phyloP scores from a whole-genome alignment of 2,888 invertebrate species.

The Andrena minutula region DNA sequence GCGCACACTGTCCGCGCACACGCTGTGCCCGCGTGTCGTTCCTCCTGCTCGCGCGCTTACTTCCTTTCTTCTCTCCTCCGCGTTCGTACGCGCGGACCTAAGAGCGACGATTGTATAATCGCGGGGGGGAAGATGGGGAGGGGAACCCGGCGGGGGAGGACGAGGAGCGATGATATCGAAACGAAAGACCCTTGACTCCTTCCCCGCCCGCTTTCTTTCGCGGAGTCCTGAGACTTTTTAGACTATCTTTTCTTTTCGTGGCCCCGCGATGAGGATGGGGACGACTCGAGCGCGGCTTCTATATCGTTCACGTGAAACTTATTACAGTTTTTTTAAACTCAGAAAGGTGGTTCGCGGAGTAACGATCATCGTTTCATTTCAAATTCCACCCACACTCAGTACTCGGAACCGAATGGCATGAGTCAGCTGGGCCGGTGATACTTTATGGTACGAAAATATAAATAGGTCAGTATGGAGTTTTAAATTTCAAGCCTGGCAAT shows the following conservation, averaged over 20 bases:
- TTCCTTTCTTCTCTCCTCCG: no score
- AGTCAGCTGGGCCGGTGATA: no score
- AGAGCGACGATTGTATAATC: conserved; percentile 76
- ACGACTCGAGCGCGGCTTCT: background rate
- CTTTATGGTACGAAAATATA: no score
- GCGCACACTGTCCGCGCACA: conserved; percentile 65
- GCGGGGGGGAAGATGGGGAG: conserved; percentile 52
- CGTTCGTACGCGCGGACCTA: conserved; percentile 30
- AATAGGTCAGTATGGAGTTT: background rate
- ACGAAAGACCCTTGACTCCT: conserved; percentile 67
- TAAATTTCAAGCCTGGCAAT: conserved; percentile 19
- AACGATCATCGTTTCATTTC: no score
- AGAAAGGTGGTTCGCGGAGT: no score
- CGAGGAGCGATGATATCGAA: conserved; percentile 71
- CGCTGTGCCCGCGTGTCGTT: conserved; percentile 57
- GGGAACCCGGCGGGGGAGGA: conserved; percentile 40
- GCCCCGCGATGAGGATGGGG: background rate
- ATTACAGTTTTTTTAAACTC: no score
- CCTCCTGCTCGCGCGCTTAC: conserved; percentile 17
- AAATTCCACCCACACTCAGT: no score
- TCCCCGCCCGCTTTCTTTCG: conserved; percentile 39
- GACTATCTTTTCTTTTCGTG: conserved; percentile 24
- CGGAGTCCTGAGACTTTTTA: conserved; percentile 54
- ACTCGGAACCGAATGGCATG: no score
- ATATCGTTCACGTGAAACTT: background rate